A percentile compares a stretch with the other conserved stretches of the same genome.
Evolutionary conservation across 30 jellyfish, hydroid and myxozoan species (phyloP).

Genomic region (Catostylus mosaicus): DNA sequence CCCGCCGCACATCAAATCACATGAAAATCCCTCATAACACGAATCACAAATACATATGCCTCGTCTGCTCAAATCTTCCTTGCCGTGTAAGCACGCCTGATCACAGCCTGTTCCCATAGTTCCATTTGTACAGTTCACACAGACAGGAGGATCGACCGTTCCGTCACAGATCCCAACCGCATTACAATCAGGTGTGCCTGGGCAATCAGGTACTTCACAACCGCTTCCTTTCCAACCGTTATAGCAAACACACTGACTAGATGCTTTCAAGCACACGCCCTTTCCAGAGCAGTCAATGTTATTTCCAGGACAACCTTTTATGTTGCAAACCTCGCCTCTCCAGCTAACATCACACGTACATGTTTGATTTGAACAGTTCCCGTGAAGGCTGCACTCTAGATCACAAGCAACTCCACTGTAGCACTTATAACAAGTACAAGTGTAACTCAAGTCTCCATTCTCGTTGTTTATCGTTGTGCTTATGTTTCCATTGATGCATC

Average conservation of each 20-base stretch:
- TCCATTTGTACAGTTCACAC: slow-evolving; percentile 63
- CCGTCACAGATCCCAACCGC: slow-evolving; percentile 50
- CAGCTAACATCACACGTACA: slow-evolving; percentile 58
- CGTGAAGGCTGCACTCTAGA: slow-evolving; percentile 62
- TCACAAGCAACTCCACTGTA: slow-evolving; percentile 67
- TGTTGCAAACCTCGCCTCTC: slow-evolving; percentile 61
- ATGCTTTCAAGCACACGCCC: slow-evolving; percentile 57
- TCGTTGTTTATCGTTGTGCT: slow-evolving; percentile 12
- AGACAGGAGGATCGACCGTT: slow-evolving; percentile 63
- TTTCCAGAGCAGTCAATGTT: slow-evolving; percentile 63
- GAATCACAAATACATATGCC: slow-evolving; percentile 62
- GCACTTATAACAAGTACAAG: slow-evolving; percentile 35
- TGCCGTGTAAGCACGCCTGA: slow-evolving; percentile 58
- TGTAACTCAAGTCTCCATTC: slow-evolving; percentile 12
- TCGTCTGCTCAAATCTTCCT: slow-evolving; percentile 51
- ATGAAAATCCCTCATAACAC: slow-evolving; percentile 66
- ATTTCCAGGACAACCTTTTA: slow-evolving; percentile 65
- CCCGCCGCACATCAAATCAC: slow-evolving; percentile 64
- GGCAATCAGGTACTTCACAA: slow-evolving; percentile 70
- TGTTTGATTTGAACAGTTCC: slow-evolving; percentile 43
- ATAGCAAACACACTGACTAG: slow-evolving; percentile 62
- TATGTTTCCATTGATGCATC: slow-evolving; percentile 52
- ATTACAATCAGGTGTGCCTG: slow-evolving; percentile 71
- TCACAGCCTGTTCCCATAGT: slow-evolving; percentile 68
- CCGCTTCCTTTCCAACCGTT: slow-evolving; percentile 72